These are phyloP conservation scores for Hydractinia echinata DNA, from an alignment of 30 jellyfish, hydroid and myxozoan genomes.

Conservation along the genomic window DNA sequence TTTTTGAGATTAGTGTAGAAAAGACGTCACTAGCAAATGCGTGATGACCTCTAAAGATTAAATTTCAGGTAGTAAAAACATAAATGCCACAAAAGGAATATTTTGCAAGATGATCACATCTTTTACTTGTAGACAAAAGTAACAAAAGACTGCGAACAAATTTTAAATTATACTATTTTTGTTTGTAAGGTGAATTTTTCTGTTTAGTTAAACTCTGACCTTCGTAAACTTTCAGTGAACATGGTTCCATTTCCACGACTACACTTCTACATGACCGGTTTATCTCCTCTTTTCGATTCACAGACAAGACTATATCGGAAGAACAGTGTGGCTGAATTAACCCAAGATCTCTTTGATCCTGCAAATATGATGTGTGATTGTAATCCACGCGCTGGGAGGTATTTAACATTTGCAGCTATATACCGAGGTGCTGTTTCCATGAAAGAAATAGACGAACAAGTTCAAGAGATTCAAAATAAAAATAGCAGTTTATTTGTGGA, in stretches of 20 bases:
- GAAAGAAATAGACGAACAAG: constrained; percentile 85
- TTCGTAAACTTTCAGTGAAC: constrained; percentile 92
- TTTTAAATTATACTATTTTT: background rate
- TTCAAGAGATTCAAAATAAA: constrained; percentile 56
- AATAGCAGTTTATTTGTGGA: constrained; percentile 81
- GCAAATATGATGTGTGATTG: constrained; percentile 94
- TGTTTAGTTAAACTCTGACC: constrained; percentile 81
- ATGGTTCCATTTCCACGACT: constrained; percentile 97
- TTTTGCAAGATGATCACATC: background rate
- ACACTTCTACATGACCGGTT: constrained; percentile 92
- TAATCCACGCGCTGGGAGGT: constrained; percentile 90
- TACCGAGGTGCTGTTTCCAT: constrained; percentile 83
- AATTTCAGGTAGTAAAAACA: too few relatives aligned
- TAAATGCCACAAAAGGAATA: too few relatives aligned
- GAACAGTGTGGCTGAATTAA: constrained; percentile 68
- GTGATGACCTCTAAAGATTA: too few relatives aligned
- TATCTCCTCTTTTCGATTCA: constrained; percentile 73
- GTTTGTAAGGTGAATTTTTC: background rate
- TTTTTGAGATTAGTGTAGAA: too few relatives aligned
- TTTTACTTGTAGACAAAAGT: background rate
- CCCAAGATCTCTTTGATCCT: constrained; percentile 84
- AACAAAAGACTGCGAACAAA: background rate
- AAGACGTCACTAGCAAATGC: too few relatives aligned
- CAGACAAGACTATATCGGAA: constrained; percentile 36
- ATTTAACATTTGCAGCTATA: constrained; percentile 96